These are phyloP conservation scores for Drosophila santomea DNA, from an alignment of 1,140 invertebrate genomes.

Conservation along the genomic window DNA sequence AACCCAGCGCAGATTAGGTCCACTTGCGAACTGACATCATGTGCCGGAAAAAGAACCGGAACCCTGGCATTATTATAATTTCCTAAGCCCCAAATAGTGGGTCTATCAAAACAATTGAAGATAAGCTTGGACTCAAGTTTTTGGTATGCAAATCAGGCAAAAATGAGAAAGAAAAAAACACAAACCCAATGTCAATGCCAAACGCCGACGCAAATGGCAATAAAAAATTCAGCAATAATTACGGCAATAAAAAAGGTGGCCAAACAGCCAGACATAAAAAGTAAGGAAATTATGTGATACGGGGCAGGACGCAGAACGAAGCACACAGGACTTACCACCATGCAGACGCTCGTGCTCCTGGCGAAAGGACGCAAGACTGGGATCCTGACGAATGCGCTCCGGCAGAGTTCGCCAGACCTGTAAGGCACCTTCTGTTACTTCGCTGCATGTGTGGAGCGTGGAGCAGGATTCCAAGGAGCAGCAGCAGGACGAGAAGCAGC, in stretches of 20 bases:
- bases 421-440: slow-evolving; percentile 87
- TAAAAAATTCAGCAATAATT: slow-evolving; percentile 81
- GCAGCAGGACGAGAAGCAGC: background rate
- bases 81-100: slow-evolving; percentile 56
- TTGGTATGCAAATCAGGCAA: slow-evolving; percentile 35
- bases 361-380: slow-evolving; percentile 87
- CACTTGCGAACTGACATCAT: slow-evolving; percentile 14
- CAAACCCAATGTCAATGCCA: slow-evolving; percentile 71
- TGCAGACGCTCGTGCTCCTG: slow-evolving; percentile 87
- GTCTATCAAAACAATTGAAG: slow-evolving; percentile 74
- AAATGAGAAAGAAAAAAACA: background rate
- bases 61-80: slow-evolving; percentile 58
- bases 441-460: slow-evolving; percentile 77
- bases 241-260: slow-evolving; percentile 70
- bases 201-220: slow-evolving; percentile 61
- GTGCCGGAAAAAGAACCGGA: slow-evolving; percentile 41
- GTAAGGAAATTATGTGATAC: slow-evolving; percentile 24
- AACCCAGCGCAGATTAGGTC: background rate
- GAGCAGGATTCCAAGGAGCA: background rate
- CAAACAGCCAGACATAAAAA: slow-evolving; percentile 46
- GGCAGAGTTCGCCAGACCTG: slow-evolving; percentile 88
- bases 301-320: background rate
- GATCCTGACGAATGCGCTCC: slow-evolving; percentile 88
- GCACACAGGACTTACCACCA: slow-evolving; percentile 78
- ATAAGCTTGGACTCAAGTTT: slow-evolving; percentile 26